phyloP scores from a whole-genome alignment of 2,888 invertebrate species.

The Halocaridina rubra region DNA sequence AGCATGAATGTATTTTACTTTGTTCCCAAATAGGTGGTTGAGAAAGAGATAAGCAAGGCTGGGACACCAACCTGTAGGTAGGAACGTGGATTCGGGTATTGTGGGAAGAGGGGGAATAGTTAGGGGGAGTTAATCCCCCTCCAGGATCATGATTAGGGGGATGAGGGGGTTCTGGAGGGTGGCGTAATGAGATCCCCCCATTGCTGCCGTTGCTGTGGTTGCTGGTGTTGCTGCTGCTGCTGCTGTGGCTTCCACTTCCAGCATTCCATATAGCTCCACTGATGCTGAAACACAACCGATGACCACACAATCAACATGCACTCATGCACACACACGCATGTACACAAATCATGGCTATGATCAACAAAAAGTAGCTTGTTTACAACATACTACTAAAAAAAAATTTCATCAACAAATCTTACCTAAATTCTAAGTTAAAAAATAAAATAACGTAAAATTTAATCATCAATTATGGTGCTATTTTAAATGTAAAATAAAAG shows the following conservation, averaged over 20 bases:
- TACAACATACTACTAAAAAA: too few relatives aligned
- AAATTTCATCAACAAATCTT: too few relatives aligned
- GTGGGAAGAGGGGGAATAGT: constrained; percentile 32
- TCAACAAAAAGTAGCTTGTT: too few relatives aligned
- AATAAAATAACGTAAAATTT: too few relatives aligned
- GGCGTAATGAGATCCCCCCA: constrained; percentile 30
- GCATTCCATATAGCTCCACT: constrained; percentile 47
- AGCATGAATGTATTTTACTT: neutral
- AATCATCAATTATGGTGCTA: too few relatives aligned
- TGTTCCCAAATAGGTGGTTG: neutral
- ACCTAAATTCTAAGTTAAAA: too few relatives aligned
- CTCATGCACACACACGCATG: constrained; percentile 45
- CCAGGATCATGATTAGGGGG: constrained; percentile 60
- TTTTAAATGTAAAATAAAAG: too few relatives aligned
- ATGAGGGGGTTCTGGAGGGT: constrained; percentile 52
- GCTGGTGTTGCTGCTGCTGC: constrained; percentile 36
- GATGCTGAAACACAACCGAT: constrained; percentile 54
- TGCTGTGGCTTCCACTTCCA: constrained; percentile 41
- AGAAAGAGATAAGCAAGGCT: constrained; percentile 21
- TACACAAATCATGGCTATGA: too few relatives aligned
- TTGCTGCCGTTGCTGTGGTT: constrained; percentile 37
- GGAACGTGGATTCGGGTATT: constrained; percentile 50
- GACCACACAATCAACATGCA: constrained; percentile 47
- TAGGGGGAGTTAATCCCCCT: constrained; percentile 49
- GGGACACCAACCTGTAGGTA: constrained; percentile 61